Evolutionary conservation across 2,797 vertebrate genomes (phyloP).

Genomic region (Phaenicophaeus curvirostris): DNA sequence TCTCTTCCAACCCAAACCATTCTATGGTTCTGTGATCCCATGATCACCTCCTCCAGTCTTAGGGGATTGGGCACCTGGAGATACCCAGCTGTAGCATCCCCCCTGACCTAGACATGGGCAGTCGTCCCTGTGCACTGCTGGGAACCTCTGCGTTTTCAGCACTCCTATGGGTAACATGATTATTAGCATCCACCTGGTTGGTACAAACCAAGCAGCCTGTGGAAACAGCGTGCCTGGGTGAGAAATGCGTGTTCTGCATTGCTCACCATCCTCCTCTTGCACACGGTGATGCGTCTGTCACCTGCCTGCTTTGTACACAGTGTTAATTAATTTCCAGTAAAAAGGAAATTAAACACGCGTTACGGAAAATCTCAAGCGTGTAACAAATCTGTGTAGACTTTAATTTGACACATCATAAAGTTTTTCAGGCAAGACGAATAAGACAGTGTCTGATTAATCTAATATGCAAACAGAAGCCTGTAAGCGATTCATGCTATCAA

Average conservation of each 20-base stretch:
- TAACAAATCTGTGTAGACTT: neutral
- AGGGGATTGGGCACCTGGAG: fast-evolving
- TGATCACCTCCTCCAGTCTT: neutral
- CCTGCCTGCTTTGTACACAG: neutral
- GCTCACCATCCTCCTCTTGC: neutral
- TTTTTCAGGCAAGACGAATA: neutral
- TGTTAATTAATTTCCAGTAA: neutral
- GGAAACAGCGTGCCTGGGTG: neutral
- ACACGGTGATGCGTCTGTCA: neutral
- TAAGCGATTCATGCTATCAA: neutral
- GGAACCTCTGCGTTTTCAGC: too few species aligned
- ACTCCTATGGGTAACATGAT: fast-evolving
- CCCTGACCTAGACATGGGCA: too few species aligned
- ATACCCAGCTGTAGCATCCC: too few species aligned
- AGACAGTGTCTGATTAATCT: slow-evolving; percentile 21
- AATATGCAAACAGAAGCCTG: neutral
- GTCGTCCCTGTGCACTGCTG: fast-evolving
- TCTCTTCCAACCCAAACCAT: too few species aligned
- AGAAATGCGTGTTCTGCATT: neutral
- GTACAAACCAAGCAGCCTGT: too few species aligned
- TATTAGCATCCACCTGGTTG: fast-evolving
- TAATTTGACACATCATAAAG: neutral
- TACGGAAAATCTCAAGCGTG: neutral
- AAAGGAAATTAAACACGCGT: neutral
- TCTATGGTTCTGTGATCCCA: too few species aligned